Percentiles rank a stretch among this genome's conserved stretches.
These are phyloP conservation scores for Lepeophtheirus nordmannii DNA, from an alignment of 2,888 invertebrate species.

Conservation along the genomic window DNA sequence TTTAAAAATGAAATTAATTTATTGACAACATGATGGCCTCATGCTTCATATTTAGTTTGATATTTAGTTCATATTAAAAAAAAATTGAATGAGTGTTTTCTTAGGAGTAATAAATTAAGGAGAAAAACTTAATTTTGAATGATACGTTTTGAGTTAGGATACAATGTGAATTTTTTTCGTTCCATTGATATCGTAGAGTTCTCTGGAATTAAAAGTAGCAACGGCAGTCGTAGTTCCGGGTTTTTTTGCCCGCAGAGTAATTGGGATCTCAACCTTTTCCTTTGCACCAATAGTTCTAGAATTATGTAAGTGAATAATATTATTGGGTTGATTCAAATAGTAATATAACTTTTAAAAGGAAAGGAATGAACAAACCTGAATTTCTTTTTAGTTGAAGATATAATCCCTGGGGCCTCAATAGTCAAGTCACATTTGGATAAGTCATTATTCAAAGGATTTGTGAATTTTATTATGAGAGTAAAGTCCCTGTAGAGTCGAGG, in stretches of 20 bases:
- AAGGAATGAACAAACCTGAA: conserved; percentile 35
- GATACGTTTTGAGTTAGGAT: neutral
- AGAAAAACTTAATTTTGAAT: no score
- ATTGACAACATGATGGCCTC: no score
- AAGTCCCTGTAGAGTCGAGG: conserved; percentile 1
- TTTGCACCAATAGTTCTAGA: no score
- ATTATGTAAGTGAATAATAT: neutral
- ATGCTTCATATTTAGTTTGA: no score
- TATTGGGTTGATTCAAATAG: no score
- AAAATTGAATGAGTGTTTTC: no score
- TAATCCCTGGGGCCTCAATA: conserved; percentile 51
- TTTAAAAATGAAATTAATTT: no score
- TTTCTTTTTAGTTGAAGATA: conserved; percentile 43
- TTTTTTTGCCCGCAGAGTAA: conserved; percentile 37
- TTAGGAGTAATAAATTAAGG: no score
- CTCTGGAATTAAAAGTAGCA: conserved; percentile 52
- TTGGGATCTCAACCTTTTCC: conserved; percentile 6
- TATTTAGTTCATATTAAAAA: no score
- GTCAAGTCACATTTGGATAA: conserved; percentile 53
- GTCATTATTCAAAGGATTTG: conserved; percentile 49
- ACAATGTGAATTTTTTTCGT: conserved; percentile 46
- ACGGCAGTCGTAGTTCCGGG: conserved; percentile 43
- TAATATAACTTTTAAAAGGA: no score
- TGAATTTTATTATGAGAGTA: conserved; percentile 35
- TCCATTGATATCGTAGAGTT: conserved; percentile 53